Conservation (phyloP, 2,797 vertebrate genomes). For the Hephaestus fuliginosus region DNA sequence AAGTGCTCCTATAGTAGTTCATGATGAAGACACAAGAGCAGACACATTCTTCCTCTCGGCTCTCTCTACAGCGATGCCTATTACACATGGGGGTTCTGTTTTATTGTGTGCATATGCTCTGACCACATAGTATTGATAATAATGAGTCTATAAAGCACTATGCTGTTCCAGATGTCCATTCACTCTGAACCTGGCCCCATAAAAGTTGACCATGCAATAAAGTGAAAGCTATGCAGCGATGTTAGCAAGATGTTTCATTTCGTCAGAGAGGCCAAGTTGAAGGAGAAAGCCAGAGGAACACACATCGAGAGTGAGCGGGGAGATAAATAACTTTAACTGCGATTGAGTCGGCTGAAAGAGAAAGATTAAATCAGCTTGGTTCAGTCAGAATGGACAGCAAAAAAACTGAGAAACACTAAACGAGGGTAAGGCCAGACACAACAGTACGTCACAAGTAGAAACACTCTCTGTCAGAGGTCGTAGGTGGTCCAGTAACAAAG, state of each 20-base stretch:
- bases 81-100: constrained; percentile 66
- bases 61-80: constrained; percentile 46
- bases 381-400: not conserved
- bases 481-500: no score
- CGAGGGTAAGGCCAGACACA: no score
- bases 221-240: constrained; percentile 55
- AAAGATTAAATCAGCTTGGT: not conserved
- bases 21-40: constrained; percentile 27
- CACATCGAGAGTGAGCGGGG: constrained; percentile 1
- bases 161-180: constrained; percentile 78
- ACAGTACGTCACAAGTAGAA: no score
- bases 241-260: constrained; percentile 60
- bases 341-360: not conserved
- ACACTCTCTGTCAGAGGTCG: no score
- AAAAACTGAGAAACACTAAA: no score
- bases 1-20: constrained; percentile 25
- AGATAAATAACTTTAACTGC: constrained; percentile 5
- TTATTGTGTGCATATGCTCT: constrained; percentile 72
- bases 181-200: constrained; percentile 51
- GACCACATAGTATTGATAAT: constrained; percentile 69
- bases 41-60: constrained; percentile 35
- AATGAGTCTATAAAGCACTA: constrained; percentile 74
- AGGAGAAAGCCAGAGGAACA: not conserved
- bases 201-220: constrained; percentile 71
- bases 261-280: constrained; percentile 20